Conservation (phyloP, 2,113 vertebrate genomes). For the Gymnorhina tibicen region DNA sequence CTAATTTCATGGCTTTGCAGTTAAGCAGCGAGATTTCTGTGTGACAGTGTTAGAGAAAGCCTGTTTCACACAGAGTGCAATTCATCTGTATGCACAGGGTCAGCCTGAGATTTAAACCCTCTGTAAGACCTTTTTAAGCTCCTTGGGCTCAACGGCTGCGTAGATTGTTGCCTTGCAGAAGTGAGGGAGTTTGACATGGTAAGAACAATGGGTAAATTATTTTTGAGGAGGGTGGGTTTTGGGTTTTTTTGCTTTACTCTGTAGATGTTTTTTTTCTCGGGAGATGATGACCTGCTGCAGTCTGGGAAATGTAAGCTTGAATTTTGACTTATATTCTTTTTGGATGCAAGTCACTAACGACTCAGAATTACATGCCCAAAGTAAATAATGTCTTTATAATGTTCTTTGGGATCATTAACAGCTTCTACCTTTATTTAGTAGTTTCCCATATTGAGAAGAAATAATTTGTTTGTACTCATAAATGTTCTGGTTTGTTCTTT, state of each 20-base stretch:
- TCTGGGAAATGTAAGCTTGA: not conserved
- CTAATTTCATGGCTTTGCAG: not conserved
- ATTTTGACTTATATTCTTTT: not conserved
- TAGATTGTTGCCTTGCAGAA: not conserved
- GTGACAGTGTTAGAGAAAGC: not conserved
- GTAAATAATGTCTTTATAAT: not conserved
- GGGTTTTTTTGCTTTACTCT: not conserved
- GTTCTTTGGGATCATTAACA: not conserved
- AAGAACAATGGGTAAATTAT: not conserved
- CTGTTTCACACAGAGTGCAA: not conserved
- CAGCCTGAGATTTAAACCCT: not conserved
- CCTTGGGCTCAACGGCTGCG: not conserved
- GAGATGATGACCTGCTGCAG: not conserved
- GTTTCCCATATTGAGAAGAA: not conserved
- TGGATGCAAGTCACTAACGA: not conserved
- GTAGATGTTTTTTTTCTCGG: not conserved
- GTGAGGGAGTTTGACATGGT: not conserved
- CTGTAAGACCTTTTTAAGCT: constrained; percentile 17
- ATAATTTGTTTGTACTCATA: not conserved
- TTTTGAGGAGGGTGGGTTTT: not conserved
- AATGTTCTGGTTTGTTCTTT: not conserved
- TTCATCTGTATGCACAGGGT: not conserved
- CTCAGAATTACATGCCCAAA: not conserved
- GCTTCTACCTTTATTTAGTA: not conserved
- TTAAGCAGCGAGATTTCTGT: not conserved